A percentile compares a stretch with the other conserved stretches of the same genome.
phyloP scores from a whole-genome alignment of 2,888 invertebrate species.

The Eristalinus aeneus region DNA sequence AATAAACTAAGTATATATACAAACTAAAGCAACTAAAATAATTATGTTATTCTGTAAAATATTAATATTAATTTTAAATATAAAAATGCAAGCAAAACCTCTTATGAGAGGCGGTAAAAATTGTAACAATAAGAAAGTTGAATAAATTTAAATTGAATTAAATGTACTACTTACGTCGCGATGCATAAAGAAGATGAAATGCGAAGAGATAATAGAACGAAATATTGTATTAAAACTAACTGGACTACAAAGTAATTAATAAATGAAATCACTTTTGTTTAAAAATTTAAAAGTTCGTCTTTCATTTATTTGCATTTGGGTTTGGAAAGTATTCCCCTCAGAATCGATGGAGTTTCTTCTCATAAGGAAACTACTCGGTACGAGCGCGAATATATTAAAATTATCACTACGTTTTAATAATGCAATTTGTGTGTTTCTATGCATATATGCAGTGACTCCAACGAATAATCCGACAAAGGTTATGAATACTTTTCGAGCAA shows the following conservation, averaged over 20 bases:
- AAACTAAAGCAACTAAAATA: slow-evolving; percentile 10
- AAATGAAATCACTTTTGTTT: slow-evolving; percentile 56
- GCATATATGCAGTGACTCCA: no score
- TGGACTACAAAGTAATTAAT: slow-evolving; percentile 51
- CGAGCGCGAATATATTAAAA: no score
- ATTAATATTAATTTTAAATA: slow-evolving; percentile 40
- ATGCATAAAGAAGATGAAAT: slow-evolving; percentile 22
- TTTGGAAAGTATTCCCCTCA: neutral
- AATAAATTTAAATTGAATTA: slow-evolving; percentile 46
- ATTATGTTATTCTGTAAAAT: slow-evolving; percentile 47
- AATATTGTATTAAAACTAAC: slow-evolving; percentile 57
- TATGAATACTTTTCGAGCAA: no score
- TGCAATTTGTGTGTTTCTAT: no score
- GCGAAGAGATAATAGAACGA: neutral
- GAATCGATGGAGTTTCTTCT: no score
- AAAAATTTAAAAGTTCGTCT: slow-evolving; percentile 13
- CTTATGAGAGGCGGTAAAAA: slow-evolving; percentile 3
- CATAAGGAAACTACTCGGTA: no score
- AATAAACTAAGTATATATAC: slow-evolving; percentile 24
- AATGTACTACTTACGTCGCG: slow-evolving; percentile 41
- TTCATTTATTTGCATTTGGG: neutral
- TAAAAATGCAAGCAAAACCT: slow-evolving; percentile 2
- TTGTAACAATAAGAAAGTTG: slow-evolving; percentile 49
- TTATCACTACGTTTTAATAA: no score
- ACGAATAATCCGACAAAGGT: no score